A percentile compares a stretch with the other conserved stretches of the same genome.
Conservation (phyloP, 1,140 invertebrate species). For the Ooceraea biroi region DNA sequence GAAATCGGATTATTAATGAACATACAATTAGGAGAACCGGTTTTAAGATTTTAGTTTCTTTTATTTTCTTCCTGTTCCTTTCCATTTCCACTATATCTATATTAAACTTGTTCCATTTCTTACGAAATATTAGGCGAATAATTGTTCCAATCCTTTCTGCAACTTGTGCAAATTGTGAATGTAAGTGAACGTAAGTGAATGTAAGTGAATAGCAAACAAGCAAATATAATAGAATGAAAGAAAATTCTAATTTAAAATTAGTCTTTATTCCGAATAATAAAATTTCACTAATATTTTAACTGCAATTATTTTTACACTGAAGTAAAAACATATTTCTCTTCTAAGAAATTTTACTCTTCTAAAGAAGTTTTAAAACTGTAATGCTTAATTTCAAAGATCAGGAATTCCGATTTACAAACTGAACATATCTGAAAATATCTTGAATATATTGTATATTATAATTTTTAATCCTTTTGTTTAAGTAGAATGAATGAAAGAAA, state of each 20-base stretch:
- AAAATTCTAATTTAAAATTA: neutral
- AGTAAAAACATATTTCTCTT: neutral
- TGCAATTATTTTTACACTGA: neutral
- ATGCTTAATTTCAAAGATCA: neutral
- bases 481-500: neutral
- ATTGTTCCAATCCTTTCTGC: neutral
- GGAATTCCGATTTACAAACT: neutral
- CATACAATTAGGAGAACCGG: neutral
- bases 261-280: neutral
- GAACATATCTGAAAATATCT: no score
- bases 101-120: neutral
- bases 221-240: neutral
- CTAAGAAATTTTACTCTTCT: neutral
- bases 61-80: no score
- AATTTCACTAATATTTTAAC: neutral
- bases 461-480: no score
- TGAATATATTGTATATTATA: no score
- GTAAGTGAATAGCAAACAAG: neutral
- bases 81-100: neutral
- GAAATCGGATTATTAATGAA: neutral
- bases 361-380: constrained; percentile 2
- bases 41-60: neutral
- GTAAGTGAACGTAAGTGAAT: no score
- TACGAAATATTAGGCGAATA: constrained; percentile 5
- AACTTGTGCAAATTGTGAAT: no score